A percentile compares a stretch with the other conserved stretches of the same genome.
These are phyloP conservation scores for Drosophila nigromelanica DNA, from an alignment of 1,140 invertebrate genomes.

Conservation along the genomic window DNA sequence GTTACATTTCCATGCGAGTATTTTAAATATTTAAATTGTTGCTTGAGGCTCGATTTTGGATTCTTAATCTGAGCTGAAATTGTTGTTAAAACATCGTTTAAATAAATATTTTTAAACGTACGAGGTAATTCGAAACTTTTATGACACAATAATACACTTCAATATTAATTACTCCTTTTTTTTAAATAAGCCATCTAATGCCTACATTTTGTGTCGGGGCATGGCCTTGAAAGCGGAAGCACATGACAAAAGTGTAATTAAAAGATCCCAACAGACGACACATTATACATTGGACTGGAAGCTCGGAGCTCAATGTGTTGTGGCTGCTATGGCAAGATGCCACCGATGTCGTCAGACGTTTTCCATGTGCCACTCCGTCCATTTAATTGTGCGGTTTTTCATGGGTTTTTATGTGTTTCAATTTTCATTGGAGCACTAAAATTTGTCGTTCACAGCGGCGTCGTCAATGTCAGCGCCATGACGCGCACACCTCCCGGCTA, in stretches of 20 bases:
- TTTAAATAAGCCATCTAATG: neutral
- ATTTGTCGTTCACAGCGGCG: slow-evolving; percentile 52
- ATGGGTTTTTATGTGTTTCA: slow-evolving; percentile 70
- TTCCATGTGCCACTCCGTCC: slow-evolving; percentile 34
- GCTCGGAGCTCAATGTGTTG: slow-evolving; percentile 33
- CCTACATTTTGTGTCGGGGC: neutral
- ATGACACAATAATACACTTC: too few species aligned
- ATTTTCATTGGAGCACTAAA: slow-evolving; percentile 75
- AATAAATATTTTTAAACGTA: too few species aligned
- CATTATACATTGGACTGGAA: slow-evolving; percentile 2
- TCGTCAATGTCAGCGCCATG: slow-evolving; percentile 57
- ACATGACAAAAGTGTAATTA: slow-evolving; percentile 20
- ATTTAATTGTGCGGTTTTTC: slow-evolving; percentile 73
- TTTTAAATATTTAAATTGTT: too few species aligned
- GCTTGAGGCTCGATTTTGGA: too few species aligned
- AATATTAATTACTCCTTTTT: neutral
- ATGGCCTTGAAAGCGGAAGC: slow-evolving; percentile 30
- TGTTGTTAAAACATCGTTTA: too few species aligned
- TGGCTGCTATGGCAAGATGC: slow-evolving; percentile 15
- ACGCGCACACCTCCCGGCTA: slow-evolving; percentile 21
- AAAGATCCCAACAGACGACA: slow-evolving; percentile 15
- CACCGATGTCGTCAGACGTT: neutral
- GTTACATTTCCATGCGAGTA: too few species aligned
- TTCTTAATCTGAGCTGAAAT: too few species aligned
- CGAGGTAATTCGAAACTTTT: too few species aligned